Conservation (phyloP, 2,888 invertebrate species). For the Lordiphosa fenestrarum region DNA sequence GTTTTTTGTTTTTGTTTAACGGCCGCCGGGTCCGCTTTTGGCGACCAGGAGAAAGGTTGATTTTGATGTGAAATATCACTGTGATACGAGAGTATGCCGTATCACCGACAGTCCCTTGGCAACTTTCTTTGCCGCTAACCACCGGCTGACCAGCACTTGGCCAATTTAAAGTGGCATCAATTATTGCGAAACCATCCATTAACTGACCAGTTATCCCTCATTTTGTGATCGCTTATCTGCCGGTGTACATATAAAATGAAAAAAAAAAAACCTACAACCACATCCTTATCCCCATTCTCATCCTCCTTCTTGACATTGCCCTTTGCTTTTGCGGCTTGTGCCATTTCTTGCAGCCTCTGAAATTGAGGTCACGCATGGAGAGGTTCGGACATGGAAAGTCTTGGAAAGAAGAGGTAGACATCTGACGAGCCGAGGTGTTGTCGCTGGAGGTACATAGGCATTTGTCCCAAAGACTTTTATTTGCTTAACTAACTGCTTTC, state of each 20-base stretch:
- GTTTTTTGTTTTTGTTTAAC: constrained; percentile 23
- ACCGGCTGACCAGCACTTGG: constrained; percentile 39
- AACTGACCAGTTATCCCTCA: constrained; percentile 72
- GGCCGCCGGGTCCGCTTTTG: constrained; percentile 31
- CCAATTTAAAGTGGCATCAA: constrained; percentile 70
- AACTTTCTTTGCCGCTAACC: constrained; percentile 52
- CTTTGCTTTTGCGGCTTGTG: constrained; percentile 52
- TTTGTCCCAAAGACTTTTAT: no score
- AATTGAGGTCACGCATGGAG: constrained; percentile 66
- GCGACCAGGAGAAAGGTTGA: constrained; percentile 60
- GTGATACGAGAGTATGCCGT: constrained; percentile 45
- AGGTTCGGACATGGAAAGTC: constrained; percentile 45
- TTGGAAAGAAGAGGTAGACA: constrained; percentile 16
- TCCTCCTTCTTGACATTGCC: constrained; percentile 30
- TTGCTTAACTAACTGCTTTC: no score
- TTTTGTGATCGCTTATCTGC: constrained; percentile 67
- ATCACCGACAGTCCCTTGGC: constrained; percentile 56
- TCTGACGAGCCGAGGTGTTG: constrained; percentile 9
- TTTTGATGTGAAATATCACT: constrained; percentile 60
- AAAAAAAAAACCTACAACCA: constrained; percentile 33
- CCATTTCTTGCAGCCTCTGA: constrained; percentile 37
- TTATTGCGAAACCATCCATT: constrained; percentile 70
- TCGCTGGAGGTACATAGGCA: no score
- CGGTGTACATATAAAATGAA: constrained; percentile 35
- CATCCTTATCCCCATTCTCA: constrained; percentile 20